phyloP scores from a whole-genome alignment of 2,888 invertebrate genomes.

The Lasiommata megera region DNA sequence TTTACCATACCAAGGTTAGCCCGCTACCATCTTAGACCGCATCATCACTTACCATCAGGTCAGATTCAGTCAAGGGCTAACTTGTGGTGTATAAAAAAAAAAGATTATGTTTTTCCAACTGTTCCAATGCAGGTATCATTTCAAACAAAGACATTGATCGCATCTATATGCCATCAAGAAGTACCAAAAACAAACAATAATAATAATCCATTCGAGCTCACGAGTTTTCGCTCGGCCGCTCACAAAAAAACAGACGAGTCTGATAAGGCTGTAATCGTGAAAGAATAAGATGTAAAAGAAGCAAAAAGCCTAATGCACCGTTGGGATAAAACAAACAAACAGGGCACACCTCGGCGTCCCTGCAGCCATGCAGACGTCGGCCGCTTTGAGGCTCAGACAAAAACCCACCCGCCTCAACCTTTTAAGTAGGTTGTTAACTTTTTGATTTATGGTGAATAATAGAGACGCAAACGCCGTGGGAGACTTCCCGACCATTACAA shows the following conservation, averaged over 20 bases:
- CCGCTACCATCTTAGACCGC: too few relatives aligned
- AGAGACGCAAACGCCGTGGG: slow-evolving; percentile 79
- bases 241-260: slow-evolving; percentile 47
- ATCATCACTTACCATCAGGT: too few relatives aligned
- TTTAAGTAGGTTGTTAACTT: slow-evolving; percentile 82
- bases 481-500: slow-evolving; percentile 71
- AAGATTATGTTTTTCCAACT: too few relatives aligned
- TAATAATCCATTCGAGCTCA: slow-evolving; percentile 25
- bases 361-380: slow-evolving; percentile 66
- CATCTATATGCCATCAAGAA: background rate
- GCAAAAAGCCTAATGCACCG: slow-evolving; percentile 75
- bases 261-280: slow-evolving; percentile 71
- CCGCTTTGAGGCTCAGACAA: slow-evolving; percentile 73
- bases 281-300: slow-evolving; percentile 67
- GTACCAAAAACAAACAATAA: background rate
- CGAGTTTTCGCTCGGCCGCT: slow-evolving; percentile 32
- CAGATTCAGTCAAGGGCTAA: too few relatives aligned
- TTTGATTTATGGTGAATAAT: slow-evolving; percentile 82
- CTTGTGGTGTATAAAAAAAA: too few relatives aligned
- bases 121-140: too few relatives aligned
- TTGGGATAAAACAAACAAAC: slow-evolving; percentile 80
- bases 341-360: slow-evolving; percentile 57
- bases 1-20: too few relatives aligned
- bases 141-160: too few relatives aligned
- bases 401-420: slow-evolving; percentile 75